Base-by-base conservation (phyloP, 1,140 invertebrate genomes). In the Drosophila cardini region DNA sequence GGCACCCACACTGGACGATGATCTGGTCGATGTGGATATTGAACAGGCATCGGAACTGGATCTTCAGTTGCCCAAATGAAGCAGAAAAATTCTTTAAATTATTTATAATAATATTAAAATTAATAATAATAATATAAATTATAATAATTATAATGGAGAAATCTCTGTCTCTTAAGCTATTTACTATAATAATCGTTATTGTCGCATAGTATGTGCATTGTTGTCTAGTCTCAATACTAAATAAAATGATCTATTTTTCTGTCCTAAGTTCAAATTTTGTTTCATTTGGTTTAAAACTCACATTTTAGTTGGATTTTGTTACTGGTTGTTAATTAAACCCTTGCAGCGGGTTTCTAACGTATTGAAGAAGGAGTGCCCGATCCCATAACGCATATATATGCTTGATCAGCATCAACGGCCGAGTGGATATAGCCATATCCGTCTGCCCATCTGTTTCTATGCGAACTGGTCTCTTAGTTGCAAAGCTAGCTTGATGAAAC, bases 211-310 rank as follows among this genome's bases (percentile, higher is more conserved):
- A 26, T 26, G 8, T 45, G 11, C 11, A 63, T 77, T 85, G 78
- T 79, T 78, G 69, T 78, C 87, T 63, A 38, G 57, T 62, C 50
- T 72, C 53, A 40, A 53, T 67, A 7, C 32, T 18, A 53, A 65
- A 82, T 71, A 77, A 68, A 82, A 26, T 26, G 68, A 55, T 70
- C 58, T 80, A 79, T 78, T 80, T 78, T 76, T 79, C 56, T 80
- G 77, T 80, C 72, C 38, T 45, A 26, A 67, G n/a, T 7, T 0
- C 7, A 15, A 46, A 21, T 3, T 26, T 2, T 26, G 2, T 26
- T 26, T 26, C 4, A 26, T 0, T 26, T 26, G 21, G 21, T 3
- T 5, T 0, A 26, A 26, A 26, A 26, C 21, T 26, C 21, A 5
- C 21, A 5, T 3, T 5, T 26, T 26, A 26, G 21, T 4, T 26